Conservation (phyloP, 2,113 vertebrate genomes). For the Pollimyrus isidori region DNA sequence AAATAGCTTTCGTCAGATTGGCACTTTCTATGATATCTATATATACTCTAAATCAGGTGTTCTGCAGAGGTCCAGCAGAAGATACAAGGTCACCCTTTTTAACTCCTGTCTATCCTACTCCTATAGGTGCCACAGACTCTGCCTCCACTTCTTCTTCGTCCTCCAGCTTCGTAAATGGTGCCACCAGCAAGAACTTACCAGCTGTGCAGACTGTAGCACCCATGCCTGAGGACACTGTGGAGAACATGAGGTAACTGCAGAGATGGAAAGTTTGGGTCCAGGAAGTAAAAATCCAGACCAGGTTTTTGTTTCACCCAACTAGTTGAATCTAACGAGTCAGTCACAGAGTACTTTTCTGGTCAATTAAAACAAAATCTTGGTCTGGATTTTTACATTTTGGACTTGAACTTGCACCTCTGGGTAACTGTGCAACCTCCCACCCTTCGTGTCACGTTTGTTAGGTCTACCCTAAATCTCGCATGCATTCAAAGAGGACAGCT, state of each 20-base stretch:
- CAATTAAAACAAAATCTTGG: background rate
- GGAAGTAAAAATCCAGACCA: background rate
- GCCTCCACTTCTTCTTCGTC: conserved; percentile 92
- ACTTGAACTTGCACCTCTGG: background rate
- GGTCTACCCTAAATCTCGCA: background rate
- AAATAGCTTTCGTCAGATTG: background rate
- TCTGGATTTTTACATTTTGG: background rate
- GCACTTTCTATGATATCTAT: background rate
- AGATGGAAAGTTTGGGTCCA: background rate
- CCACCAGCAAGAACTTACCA: conserved; percentile 96
- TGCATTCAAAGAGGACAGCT: background rate
- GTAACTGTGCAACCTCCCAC: background rate
- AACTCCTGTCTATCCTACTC: conserved; percentile 24
- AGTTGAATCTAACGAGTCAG: background rate
- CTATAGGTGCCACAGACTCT: conserved; percentile 88
- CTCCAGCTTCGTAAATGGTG: conserved; percentile 96
- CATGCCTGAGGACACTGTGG: conserved; percentile 94
- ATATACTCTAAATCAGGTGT: background rate
- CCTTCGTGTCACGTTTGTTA: conserved; percentile 22
- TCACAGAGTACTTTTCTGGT: background rate
- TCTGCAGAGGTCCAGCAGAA: background rate
- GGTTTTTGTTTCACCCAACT: background rate
- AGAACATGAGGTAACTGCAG: conserved; percentile 84
- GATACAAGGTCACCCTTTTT: background rate
- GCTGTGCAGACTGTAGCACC: conserved; percentile 96